These are phyloP conservation scores for Tetraodon nigroviridis DNA, from an alignment of 2,113 vertebrate species.

Conservation along the genomic window DNA sequence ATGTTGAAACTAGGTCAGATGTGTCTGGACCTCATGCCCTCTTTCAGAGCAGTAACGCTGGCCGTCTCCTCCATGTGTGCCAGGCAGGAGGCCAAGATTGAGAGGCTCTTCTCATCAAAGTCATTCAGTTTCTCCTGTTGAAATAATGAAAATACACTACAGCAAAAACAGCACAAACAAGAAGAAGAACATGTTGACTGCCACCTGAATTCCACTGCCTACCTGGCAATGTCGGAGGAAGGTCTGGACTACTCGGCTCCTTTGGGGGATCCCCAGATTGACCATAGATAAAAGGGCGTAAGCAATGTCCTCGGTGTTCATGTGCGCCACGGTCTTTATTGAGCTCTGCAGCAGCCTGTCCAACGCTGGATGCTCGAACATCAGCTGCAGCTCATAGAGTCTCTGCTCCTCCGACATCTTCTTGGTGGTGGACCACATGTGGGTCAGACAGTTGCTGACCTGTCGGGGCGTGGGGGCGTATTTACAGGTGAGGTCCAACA, in stretches of 20 bases:
- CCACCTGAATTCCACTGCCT: conserved; percentile 5
- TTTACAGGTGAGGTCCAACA: conserved; percentile 71
- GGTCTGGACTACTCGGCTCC: conserved; percentile 82
- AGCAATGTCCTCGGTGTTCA: conserved; percentile 62
- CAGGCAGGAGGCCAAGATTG: conserved; percentile 77
- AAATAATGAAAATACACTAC: not conserved
- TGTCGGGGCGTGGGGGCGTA: conserved; percentile 38
- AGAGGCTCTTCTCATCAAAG: conserved; percentile 79
- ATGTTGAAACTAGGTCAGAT: too few species aligned
- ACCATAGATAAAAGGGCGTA: conserved; percentile 77
- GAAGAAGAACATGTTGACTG: not conserved
- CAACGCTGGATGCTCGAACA: conserved; percentile 80
- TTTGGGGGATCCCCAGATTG: conserved; percentile 79
- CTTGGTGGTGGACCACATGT: conserved; percentile 77
- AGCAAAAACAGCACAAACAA: not conserved
- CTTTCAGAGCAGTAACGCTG: conserved; percentile 78
- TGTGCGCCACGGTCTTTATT: conserved; percentile 51
- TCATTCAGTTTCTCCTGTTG: conserved; percentile 86
- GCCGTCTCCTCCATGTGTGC: conserved; percentile 71
- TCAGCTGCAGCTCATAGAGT: conserved; percentile 76
- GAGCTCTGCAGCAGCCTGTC: conserved; percentile 71
- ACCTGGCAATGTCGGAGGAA: conserved; percentile 85
- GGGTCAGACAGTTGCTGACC: conserved; percentile 68
- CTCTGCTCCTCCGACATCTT: conserved; percentile 74
- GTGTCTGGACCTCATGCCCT: conserved; percentile 73